Conservation (phyloP, 2,113 vertebrate species). For the Caranx melampygus region DNA sequence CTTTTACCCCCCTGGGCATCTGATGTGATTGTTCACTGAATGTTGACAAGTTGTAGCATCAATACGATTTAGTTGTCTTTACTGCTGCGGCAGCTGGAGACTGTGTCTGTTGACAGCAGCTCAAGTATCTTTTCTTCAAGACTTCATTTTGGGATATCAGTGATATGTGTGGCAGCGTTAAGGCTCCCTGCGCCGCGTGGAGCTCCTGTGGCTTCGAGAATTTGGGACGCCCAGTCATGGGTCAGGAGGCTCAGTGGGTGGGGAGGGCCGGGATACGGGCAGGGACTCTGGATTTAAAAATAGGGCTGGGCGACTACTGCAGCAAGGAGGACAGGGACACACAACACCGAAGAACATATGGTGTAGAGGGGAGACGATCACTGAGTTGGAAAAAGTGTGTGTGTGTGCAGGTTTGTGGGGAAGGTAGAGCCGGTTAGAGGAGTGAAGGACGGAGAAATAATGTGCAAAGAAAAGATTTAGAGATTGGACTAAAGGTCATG, state of each 20-base stretch:
- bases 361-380: constrained; percentile 41
- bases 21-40: not conserved
- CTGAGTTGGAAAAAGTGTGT: constrained; percentile 4
- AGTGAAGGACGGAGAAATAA: constrained; percentile 30
- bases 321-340: constrained; percentile 63
- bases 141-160: constrained; percentile 9
- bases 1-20: not conserved
- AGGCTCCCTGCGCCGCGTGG: constrained; percentile 31
- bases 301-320: constrained; percentile 60
- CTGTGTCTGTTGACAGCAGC: not conserved
- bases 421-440: constrained; percentile 25
- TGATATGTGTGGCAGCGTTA: constrained; percentile 34
- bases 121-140: not conserved
- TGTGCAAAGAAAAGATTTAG: constrained; percentile 37
- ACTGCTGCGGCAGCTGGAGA: constrained; percentile 12
- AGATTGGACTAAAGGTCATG: constrained; percentile 56
- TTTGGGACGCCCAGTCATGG: constrained; percentile 61
- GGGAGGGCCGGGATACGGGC: constrained; percentile 1
- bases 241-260: constrained; percentile 44
- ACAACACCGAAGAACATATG: constrained; percentile 58
- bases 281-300: constrained; percentile 67
- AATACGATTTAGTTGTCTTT: not conserved
- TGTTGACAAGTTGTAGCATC: not conserved
- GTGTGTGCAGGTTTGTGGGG: constrained; percentile 15
- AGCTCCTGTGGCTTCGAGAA: constrained; percentile 51